Base-by-base conservation (phyloP, 2,113 vertebrate genomes). In the Hassar affinis region DNA sequence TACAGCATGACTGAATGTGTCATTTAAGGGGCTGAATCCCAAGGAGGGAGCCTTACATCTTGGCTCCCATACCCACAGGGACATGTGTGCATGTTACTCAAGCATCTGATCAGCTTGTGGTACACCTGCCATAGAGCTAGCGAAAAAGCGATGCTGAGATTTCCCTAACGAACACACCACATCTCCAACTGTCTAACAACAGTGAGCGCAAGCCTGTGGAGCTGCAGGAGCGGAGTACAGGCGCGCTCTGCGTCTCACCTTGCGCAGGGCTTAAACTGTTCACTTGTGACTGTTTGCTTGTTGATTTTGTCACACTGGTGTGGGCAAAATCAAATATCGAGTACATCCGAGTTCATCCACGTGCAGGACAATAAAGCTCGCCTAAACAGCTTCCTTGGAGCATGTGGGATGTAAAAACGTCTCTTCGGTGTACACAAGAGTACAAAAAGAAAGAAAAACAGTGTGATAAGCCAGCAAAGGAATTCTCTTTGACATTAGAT, bases 71-170 rank as follows among this genome's bases (percentile, higher is more conserved):
- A 82, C 87, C 87, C 87, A 81, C 38, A 77, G 85, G 87, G 85
- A 80, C 80, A 82, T 15, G 79, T 82, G 83, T 47, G 83, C 49
- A 57, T 82, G 80, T 83, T 85, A 83, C 83, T 86, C 85, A 82
- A 84, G 82, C 87, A 86, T 88, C 87, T 86, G 87, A 88, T 88
- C 85, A 77, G 83, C 51, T 85, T 61, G 66, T 69, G 56, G 66
- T 72, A 74, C 83, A 85, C 79, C 80, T 80, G 76, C 76, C 86
- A 61, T 76, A 82, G 66, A 71, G 66, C 76, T 57, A 71, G 62
- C 18, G 20, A 27, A 56, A 51, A 71, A 78, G 64, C 72, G n/a
- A 38, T 6, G 66, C 72, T 64, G 45, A 74, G 79, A 79, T 84
- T 79, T n/a, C 42, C 61, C 80, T 85, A 77, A 85, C 83, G 69